phyloP scores from a whole-genome alignment of 2,888 invertebrate genomes.

The Stenotaenia linearis region DNA sequence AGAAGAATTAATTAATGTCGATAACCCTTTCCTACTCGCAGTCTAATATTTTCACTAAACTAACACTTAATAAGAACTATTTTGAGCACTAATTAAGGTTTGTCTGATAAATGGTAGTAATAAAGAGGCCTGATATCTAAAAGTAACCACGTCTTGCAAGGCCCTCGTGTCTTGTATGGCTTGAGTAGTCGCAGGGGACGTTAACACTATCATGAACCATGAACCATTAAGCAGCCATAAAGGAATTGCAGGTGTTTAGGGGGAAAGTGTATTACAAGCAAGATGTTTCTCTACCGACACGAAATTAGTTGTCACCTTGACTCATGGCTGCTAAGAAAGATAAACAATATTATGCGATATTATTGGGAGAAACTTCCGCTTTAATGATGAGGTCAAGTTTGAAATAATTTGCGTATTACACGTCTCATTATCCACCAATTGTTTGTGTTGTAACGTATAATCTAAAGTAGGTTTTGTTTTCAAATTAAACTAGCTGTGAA shows the following conservation, averaged over 20 bases:
- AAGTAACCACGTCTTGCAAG: background rate
- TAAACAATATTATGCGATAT: background rate
- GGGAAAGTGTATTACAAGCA: conserved; percentile 15
- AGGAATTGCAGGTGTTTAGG: conserved; percentile 24
- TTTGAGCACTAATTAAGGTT: background rate
- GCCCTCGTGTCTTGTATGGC: background rate
- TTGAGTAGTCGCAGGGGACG: conserved; percentile 5
- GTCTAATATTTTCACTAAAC: background rate
- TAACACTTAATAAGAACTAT: background rate
- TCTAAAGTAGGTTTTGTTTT: background rate
- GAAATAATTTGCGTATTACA: background rate
- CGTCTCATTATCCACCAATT: conserved; percentile 4
- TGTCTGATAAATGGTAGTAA: background rate
- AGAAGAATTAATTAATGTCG: too few relatives aligned
- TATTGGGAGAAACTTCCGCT: background rate
- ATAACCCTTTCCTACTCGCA: background rate
- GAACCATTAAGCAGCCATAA: conserved; percentile 26
- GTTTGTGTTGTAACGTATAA: background rate
- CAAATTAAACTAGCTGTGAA: conserved; percentile 6
- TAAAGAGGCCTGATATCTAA: background rate
- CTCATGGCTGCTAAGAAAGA: background rate
- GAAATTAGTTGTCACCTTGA: background rate
- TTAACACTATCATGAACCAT: conserved; percentile 13
- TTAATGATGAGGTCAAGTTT: background rate
- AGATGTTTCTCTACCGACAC: background rate